Evolutionary conservation across 2,113 vertebrate species (phyloP).

Genomic region (Percina caprodes): DNA sequence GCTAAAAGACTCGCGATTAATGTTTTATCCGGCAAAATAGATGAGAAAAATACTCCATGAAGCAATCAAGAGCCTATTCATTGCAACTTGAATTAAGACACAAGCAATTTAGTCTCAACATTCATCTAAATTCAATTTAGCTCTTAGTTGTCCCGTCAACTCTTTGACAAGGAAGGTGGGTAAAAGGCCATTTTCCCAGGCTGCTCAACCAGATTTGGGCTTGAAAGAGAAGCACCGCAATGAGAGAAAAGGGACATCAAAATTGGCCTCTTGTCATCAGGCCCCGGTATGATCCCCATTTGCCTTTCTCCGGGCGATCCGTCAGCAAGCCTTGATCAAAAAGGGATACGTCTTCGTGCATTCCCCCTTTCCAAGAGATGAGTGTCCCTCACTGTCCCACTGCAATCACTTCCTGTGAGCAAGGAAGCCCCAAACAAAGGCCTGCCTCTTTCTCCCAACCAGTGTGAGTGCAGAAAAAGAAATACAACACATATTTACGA

Average conservation of each 20-base stretch:
- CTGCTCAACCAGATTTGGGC: slow-evolving; percentile 73
- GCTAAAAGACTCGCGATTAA: slow-evolving; percentile 59
- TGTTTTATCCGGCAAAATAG: slow-evolving; percentile 66
- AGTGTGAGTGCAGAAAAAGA: slow-evolving; percentile 67
- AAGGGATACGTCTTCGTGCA: slow-evolving; percentile 80
- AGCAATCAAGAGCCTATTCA: slow-evolving; percentile 51
- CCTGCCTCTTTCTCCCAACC: slow-evolving; percentile 58
- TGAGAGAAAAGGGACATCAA: slow-evolving; percentile 83
- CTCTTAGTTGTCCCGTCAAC: slow-evolving; percentile 60
- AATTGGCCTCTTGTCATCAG: slow-evolving; percentile 85
- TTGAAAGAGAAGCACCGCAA: slow-evolving; percentile 78
- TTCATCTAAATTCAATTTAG: slow-evolving; percentile 62
- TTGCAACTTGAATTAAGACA: slow-evolving; percentile 34
- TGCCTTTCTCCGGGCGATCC: slow-evolving; percentile 82
- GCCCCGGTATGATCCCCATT: slow-evolving; percentile 80
- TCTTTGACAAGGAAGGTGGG: slow-evolving; percentile 60
- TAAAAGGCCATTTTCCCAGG: slow-evolving; percentile 82
- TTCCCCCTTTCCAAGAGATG: slow-evolving; percentile 78
- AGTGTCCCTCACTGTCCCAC: slow-evolving; percentile 83
- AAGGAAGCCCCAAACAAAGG: slow-evolving; percentile 81
- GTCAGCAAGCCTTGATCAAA: slow-evolving; percentile 85
- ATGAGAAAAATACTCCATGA: slow-evolving; percentile 33
- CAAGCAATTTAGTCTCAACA: slow-evolving; percentile 48
- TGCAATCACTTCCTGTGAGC: slow-evolving; percentile 83
- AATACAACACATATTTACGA: slow-evolving; percentile 83